These are phyloP conservation scores for Pectinophora gossypiella DNA, from an alignment of 1,140 invertebrate genomes.

Conservation along the genomic window DNA sequence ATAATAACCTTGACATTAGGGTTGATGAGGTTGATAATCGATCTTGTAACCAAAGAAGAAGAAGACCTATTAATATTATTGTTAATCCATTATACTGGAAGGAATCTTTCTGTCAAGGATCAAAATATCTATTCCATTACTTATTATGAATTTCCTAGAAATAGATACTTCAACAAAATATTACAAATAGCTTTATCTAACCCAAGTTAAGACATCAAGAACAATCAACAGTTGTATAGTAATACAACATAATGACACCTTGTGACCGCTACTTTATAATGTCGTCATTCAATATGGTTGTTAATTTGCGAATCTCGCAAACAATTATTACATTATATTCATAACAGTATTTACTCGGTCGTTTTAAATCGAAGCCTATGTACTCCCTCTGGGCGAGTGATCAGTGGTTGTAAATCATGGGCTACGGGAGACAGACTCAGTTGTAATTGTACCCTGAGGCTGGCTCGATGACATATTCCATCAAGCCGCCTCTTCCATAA, in stretches of 20 bases:
- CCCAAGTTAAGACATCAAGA: neutral
- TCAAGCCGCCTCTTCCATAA: constrained; percentile 33
- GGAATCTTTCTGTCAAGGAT: too few relatives aligned
- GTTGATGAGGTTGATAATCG: too few relatives aligned
- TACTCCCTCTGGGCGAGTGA: constrained; percentile 29
- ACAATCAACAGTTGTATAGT: too few relatives aligned
- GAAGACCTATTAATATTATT: too few relatives aligned
- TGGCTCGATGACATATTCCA: constrained; percentile 59
- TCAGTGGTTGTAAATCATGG: constrained; percentile 51
- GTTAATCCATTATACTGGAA: too few relatives aligned
- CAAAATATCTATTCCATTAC: too few relatives aligned
- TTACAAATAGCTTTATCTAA: too few relatives aligned
- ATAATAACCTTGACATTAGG: too few relatives aligned
- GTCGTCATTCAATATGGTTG: neutral
- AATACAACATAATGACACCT: neutral
- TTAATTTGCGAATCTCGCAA: neutral
- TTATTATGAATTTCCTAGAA: too few relatives aligned
- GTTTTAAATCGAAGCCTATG: constrained; percentile 24
- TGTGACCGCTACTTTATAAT: neutral
- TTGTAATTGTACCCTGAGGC: constrained; percentile 49
- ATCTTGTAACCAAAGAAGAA: too few relatives aligned
- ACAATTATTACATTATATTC: constrained; percentile 1
- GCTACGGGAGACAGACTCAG: constrained; percentile 21
- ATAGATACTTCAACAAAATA: too few relatives aligned
- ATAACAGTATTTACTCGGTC: constrained; percentile 11